Conservation (phyloP, 2,888 invertebrate species). For the Dione juno region DNA sequence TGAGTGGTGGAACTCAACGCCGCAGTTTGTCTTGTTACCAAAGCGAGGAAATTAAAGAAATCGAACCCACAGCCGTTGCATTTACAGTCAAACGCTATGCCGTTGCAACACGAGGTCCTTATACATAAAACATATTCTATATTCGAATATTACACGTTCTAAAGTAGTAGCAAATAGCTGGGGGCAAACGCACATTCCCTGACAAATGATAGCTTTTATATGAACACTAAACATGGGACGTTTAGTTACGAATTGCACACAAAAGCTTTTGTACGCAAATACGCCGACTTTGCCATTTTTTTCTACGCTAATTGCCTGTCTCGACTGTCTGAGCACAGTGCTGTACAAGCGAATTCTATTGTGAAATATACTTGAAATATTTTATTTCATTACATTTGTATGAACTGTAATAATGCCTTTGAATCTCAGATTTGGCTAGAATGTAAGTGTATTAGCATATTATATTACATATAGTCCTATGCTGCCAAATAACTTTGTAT, state of each 20-base stretch:
- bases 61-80: no score
- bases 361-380: conserved; percentile 14
- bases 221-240: conserved; percentile 32
- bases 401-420: conserved; percentile 1
- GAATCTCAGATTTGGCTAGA: background rate
- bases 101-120: background rate
- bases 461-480: background rate
- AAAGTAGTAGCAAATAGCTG: conserved; percentile 31
- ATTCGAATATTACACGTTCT: background rate
- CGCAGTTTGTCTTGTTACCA: no score
- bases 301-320: conserved; percentile 29
- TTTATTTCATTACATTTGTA: conserved; percentile 20
- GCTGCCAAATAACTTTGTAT: background rate
- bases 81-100: no score
- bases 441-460: background rate
- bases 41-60: background rate
- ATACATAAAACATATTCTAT: background rate
- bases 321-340: conserved; percentile 26
- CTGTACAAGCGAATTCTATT: conserved; percentile 7
- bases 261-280: conserved; percentile 39
- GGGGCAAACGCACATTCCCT: conserved; percentile 36
- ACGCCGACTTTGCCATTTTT: conserved; percentile 30
- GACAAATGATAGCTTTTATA: conserved; percentile 40
- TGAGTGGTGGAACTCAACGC: no score
- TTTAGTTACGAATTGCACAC: conserved; percentile 34